Conservation (phyloP, 2,888 invertebrate species). For the Clostera curtula region DNA sequence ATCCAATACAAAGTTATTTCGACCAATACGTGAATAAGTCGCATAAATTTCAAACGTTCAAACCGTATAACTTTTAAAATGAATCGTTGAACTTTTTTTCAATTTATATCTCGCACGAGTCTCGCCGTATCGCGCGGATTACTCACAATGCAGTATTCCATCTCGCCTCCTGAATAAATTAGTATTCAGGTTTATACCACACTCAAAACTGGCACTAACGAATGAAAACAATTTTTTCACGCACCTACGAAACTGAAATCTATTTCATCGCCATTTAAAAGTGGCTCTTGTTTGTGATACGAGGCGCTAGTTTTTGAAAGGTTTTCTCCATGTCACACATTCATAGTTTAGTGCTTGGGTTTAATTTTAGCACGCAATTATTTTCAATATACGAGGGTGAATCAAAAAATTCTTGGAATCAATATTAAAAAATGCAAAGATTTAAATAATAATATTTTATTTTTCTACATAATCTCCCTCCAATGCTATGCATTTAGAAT, state of each 20-base stretch:
- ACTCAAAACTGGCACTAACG: background rate
- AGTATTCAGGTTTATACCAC: background rate
- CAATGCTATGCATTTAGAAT: no score
- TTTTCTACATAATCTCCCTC: background rate
- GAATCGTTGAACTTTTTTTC: no score
- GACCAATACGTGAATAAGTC: no score
- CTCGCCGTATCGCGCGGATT: background rate
- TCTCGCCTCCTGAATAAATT: background rate
- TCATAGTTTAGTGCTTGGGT: conserved; percentile 4
- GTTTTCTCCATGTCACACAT: conserved; percentile 3
- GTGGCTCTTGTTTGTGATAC: conserved; percentile 3
- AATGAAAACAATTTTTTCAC: background rate
- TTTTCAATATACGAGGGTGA: conserved; percentile 9
- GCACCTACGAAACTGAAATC: background rate
- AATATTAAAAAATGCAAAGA: no score
- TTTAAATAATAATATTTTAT: background rate
- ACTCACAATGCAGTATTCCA: background rate
- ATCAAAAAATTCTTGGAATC: conserved; percentile 10
- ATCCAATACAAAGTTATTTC: no score
- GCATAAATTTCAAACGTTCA: no score
- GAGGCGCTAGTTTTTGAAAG: conserved; percentile 5
- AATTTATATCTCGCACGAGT: no score
- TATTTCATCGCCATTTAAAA: conserved; percentile 3
- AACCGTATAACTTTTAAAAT: no score
- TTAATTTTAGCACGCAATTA: conserved; percentile 18